Percentiles rank a stretch among this genome's conserved stretches.
These are phyloP conservation scores for Ceraclea dissimilis DNA, from an alignment of 2,888 invertebrate genomes.

Conservation along the genomic window DNA sequence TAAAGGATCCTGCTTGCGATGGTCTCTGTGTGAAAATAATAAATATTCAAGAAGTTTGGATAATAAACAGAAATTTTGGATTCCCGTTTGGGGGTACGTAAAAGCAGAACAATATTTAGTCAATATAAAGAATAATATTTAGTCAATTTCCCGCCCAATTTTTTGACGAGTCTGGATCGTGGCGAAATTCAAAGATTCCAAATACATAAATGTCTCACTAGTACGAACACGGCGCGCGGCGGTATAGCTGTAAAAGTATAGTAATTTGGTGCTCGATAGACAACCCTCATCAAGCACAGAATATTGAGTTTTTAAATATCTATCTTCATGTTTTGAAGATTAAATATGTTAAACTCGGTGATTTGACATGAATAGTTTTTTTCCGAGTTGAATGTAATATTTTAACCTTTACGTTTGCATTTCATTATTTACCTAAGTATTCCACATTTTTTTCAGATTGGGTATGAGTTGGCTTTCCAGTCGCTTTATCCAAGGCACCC, in stretches of 20 bases:
- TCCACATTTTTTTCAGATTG: slow-evolving; percentile 48
- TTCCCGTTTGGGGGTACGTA: slow-evolving; percentile 69
- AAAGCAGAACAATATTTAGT: slow-evolving; percentile 1
- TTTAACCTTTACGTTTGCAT: neutral
- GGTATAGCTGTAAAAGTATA: too few species aligned
- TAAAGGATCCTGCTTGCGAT: slow-evolving; percentile 52
- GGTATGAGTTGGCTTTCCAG: slow-evolving; percentile 72
- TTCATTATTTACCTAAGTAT: neutral
- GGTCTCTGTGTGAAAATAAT: slow-evolving; percentile 60
- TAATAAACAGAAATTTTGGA: slow-evolving; percentile 56
- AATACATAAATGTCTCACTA: too few species aligned
- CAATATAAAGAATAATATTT: neutral
- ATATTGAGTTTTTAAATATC: too few species aligned
- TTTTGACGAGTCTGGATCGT: too few species aligned
- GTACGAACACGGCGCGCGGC: too few species aligned
- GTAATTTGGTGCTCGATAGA: too few species aligned
- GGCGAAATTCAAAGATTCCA: too few species aligned
- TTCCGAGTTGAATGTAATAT: too few species aligned
- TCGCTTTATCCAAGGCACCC: slow-evolving; percentile 34
- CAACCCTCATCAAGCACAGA: too few species aligned
- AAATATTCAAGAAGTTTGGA: slow-evolving; percentile 49
- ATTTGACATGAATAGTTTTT: too few species aligned
- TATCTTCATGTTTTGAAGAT: too few species aligned
- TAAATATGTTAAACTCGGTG: too few species aligned
- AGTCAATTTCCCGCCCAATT: neutral